Percentiles rank a stretch among this genome's conserved stretches.
Conservation (phyloP, 2,797 vertebrate genomes). For the Silurus aristotelis region DNA sequence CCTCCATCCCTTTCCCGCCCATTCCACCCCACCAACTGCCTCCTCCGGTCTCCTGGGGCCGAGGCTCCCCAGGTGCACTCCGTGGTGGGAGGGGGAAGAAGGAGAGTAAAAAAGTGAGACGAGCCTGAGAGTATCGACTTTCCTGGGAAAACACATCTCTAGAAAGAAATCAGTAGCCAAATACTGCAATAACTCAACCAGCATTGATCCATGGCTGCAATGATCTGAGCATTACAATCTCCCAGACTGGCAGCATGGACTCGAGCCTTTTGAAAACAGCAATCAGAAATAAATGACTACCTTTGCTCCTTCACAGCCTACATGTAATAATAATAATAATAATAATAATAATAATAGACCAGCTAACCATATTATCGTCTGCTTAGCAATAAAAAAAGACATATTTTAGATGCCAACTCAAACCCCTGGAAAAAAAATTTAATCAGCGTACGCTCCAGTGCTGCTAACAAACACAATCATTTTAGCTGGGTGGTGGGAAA, state of each 20-base stretch:
- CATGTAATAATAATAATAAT: slow-evolving; percentile 35
- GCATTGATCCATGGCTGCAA: slow-evolving; percentile 66
- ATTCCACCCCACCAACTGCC: background rate
- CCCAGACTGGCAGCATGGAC: slow-evolving; percentile 59
- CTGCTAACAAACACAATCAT: slow-evolving; percentile 36
- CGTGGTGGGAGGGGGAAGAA: slow-evolving; percentile 53
- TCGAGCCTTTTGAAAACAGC: slow-evolving; percentile 49
- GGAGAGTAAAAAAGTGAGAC: slow-evolving; percentile 68
- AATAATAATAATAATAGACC: slow-evolving; percentile 4
- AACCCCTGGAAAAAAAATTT: background rate
- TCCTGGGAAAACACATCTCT: slow-evolving; percentile 79
- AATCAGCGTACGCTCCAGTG: slow-evolving; percentile 45
- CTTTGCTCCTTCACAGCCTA: slow-evolving; percentile 9
- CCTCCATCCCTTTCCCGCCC: background rate
- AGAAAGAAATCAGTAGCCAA: slow-evolving; percentile 74
- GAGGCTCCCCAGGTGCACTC: slow-evolving; percentile 64
- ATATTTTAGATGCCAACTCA: background rate
- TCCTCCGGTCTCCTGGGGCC: slow-evolving; percentile 45
- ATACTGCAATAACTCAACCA: slow-evolving; percentile 74
- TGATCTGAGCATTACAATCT: slow-evolving; percentile 69
- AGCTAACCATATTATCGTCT: background rate
- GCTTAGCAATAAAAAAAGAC: background rate
- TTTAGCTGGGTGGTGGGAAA: slow-evolving; percentile 15
- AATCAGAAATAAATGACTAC: slow-evolving; percentile 45
- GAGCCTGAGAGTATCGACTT: slow-evolving; percentile 76